A percentile compares a stretch with the other conserved stretches of the same genome.
Evolutionary conservation across 2,797 vertebrate species (phyloP).

Genomic region (Percopsis omiscomaycus): DNA sequence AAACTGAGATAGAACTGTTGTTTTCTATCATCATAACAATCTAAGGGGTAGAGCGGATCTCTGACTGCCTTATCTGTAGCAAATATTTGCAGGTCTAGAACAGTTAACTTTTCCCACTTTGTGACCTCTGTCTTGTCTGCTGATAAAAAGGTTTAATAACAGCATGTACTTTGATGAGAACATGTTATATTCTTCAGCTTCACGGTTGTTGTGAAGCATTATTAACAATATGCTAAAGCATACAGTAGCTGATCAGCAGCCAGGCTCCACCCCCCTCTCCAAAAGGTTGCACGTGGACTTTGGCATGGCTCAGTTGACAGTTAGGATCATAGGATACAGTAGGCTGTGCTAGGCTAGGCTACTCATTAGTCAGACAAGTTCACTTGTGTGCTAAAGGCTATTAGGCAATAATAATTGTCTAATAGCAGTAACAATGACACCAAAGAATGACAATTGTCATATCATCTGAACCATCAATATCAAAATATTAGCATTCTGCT

Average conservation of each 20-base stretch:
- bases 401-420: too few species aligned
- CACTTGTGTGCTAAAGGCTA: too few species aligned
- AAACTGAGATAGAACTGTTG: slow-evolving; percentile 7
- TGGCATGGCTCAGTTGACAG: slow-evolving; percentile 63
- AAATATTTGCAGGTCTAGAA: not conserved
- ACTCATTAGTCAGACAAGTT: not conserved
- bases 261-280: slow-evolving; percentile 58
- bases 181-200: not conserved
- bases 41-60: too few species aligned
- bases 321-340: not conserved
- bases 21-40: too few species aligned
- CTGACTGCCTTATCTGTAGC: not conserved
- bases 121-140: not conserved
- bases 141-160: slow-evolving; percentile 25
- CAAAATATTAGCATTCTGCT: too few species aligned
- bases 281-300: slow-evolving; percentile 76
- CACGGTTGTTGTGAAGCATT: slow-evolving; percentile 12
- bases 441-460: too few species aligned
- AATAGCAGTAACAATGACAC: not conserved
- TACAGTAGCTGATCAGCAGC: slow-evolving; percentile 65
- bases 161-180: slow-evolving; percentile 22
- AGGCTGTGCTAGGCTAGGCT: not conserved
- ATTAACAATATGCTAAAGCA: slow-evolving; percentile 58
- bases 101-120: not conserved
- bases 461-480: too few species aligned